Percentiles rank a stretch among this genome's conserved stretches.
These are phyloP conservation scores for Antheraea pernyi DNA, from an alignment of 1,140 invertebrate genomes.

Conservation along the genomic window DNA sequence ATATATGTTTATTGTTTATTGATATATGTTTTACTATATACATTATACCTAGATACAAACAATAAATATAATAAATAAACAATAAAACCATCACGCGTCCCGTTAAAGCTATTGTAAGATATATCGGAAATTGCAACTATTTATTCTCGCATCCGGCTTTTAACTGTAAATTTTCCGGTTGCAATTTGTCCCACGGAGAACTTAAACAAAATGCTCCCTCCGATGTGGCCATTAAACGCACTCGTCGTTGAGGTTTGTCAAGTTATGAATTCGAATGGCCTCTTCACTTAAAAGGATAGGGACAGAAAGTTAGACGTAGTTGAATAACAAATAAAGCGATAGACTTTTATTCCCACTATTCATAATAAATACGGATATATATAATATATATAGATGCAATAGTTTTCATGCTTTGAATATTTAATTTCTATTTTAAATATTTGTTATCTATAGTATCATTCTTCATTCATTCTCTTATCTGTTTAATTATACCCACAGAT, in stretches of 20 bases:
- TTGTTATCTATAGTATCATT: too few species aligned
- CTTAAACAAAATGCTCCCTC: constrained; percentile 35
- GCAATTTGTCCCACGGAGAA: constrained; percentile 56
- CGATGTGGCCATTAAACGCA: constrained; percentile 41
- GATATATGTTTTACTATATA: too few species aligned
- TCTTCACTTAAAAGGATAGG: constrained; percentile 1
- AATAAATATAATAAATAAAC: constrained; percentile 22
- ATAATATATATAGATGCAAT: too few species aligned
- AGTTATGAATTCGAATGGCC: constrained; percentile 10
- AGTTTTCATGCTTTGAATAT: too few species aligned
- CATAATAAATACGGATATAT: neutral
- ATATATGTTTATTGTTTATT: too few species aligned
- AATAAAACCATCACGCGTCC: constrained; percentile 38
- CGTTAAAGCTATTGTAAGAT: constrained; percentile 58
- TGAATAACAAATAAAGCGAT: neutral
- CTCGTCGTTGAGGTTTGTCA: constrained; percentile 19
- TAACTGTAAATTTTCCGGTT: constrained; percentile 76
- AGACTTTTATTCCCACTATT: neutral
- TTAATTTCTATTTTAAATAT: too few species aligned
- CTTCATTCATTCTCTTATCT: too few species aligned
- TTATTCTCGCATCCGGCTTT: constrained; percentile 70
- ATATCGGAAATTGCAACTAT: constrained; percentile 74
- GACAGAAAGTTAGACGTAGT: neutral
- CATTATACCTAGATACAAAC: too few species aligned
- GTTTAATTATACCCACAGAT: too few species aligned